Evolutionary conservation across 1,140 invertebrate genomes (phyloP).

Genomic region (Drosophila baimaii): DNA sequence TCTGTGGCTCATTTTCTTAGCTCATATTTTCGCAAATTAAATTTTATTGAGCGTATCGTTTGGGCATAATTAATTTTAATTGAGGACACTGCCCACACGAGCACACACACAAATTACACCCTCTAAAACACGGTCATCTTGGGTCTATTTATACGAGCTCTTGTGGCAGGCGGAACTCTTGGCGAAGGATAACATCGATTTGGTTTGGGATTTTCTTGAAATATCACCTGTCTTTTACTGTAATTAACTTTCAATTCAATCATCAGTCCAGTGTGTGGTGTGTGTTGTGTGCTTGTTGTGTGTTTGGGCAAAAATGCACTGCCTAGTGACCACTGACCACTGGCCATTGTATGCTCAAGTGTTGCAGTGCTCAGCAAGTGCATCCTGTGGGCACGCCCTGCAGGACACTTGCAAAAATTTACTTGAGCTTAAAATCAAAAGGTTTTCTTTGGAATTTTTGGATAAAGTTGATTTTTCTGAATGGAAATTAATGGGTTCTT

Average conservation of each 20-base stretch:
- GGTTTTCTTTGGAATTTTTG: background rate
- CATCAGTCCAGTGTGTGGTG: conserved; percentile 9
- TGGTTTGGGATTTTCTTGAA: background rate
- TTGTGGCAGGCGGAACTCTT: conserved; percentile 29
- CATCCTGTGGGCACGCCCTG: conserved; percentile 20
- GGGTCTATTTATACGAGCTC: conserved; percentile 39
- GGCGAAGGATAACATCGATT: background rate
- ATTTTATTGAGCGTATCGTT: conserved; percentile 83
- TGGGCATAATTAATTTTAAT: conserved; percentile 84
- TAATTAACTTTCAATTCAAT: conserved; percentile 54
- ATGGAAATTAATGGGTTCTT: fast-evolving
- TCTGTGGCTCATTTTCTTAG: conserved; percentile 72
- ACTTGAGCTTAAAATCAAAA: background rate
- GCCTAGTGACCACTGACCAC: conserved; percentile 23
- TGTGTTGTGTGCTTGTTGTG: background rate
- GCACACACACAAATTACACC: conserved; percentile 11
- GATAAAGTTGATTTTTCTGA: background rate
- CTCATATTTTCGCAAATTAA: conserved; percentile 81
- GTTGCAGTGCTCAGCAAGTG: conserved; percentile 37
- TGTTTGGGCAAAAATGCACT: conserved; percentile 25
- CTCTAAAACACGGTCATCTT: conserved; percentile 28
- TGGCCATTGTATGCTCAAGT: conserved; percentile 43
- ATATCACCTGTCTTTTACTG: conserved; percentile 2
- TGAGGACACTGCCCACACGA: conserved; percentile 64
- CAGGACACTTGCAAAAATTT: conserved; percentile 5